Evolutionary conservation across 2,888 invertebrate species (phyloP).

Genomic region (Argyresthia goedartella): DNA sequence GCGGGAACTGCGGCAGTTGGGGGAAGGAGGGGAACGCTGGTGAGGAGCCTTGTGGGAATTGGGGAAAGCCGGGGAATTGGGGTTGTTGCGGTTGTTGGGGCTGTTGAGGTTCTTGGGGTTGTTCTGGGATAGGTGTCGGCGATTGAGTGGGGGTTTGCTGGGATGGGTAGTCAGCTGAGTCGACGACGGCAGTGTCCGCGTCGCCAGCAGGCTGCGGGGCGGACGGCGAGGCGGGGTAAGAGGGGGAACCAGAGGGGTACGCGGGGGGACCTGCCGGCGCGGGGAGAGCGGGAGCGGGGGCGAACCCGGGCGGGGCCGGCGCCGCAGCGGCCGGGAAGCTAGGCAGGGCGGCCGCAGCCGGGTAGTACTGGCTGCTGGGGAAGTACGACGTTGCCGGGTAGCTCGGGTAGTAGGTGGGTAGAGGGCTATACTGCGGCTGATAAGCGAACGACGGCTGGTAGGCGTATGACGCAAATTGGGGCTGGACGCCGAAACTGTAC

Average conservation of each 20-base stretch:
- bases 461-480: background rate
- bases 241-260: background rate
- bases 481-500: background rate
- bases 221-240: background rate
- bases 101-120: background rate
- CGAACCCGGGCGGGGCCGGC: background rate
- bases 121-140: background rate
- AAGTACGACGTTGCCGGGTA: conserved; percentile 26
- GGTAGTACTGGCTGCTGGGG: conserved; percentile 35
- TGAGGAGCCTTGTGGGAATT: background rate
- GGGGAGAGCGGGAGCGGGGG: background rate
- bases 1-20: conserved; percentile 9
- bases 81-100: conserved; percentile 3
- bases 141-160: conserved; percentile 10
- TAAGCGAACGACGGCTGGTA: conserved; percentile 27
- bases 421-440: conserved; percentile 28
- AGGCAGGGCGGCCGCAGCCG: conserved; percentile 9
- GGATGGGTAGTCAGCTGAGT: conserved; percentile 41
- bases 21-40: conserved; percentile 6
- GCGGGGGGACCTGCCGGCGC: conserved; percentile 21
- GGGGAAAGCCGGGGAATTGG: conserved; percentile 18
- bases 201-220: conserved; percentile 28
- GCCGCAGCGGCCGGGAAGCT: background rate
- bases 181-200: conserved; percentile 47
- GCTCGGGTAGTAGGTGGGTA: conserved; percentile 29